These are phyloP conservation scores for Cerastis leucographa DNA, from an alignment of 2,888 invertebrate species.

Conservation along the genomic window DNA sequence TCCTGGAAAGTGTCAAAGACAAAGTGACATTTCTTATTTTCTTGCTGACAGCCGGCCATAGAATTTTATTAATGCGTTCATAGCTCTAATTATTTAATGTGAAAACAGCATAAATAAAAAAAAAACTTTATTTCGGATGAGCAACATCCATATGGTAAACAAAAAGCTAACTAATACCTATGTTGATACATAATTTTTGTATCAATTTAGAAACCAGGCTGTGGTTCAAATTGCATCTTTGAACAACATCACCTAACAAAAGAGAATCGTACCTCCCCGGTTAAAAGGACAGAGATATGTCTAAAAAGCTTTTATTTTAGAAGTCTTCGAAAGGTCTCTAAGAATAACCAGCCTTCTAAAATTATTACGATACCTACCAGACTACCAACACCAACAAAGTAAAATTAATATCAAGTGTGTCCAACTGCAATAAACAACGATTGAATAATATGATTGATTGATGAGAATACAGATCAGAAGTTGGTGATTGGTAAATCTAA, in stretches of 20 bases:
- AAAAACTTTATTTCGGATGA: too few relatives aligned
- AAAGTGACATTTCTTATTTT: background rate
- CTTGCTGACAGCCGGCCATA: background rate
- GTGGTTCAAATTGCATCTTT: too few relatives aligned
- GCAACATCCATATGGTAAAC: too few relatives aligned
- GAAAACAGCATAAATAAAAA: background rate
- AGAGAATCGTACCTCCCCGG: too few relatives aligned
- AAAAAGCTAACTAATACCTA: too few relatives aligned
- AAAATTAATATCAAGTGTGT: background rate
- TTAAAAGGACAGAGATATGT: background rate
- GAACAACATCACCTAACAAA: too few relatives aligned
- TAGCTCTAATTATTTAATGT: background rate
- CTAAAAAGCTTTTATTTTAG: background rate
- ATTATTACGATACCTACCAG: background rate
- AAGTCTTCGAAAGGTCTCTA: background rate
- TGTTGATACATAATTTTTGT: too few relatives aligned
- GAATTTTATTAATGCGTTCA: constrained; percentile 18
- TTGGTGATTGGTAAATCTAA: background rate
- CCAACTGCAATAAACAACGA: background rate
- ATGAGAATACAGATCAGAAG: background rate
- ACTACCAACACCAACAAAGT: background rate
- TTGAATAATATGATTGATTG: background rate
- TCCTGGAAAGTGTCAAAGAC: background rate
- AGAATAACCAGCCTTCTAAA: background rate
- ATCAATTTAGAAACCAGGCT: too few relatives aligned